Evolutionary conservation across 2,888 invertebrate species (phyloP).

Genomic region (Nephrotoma flavescens): DNA sequence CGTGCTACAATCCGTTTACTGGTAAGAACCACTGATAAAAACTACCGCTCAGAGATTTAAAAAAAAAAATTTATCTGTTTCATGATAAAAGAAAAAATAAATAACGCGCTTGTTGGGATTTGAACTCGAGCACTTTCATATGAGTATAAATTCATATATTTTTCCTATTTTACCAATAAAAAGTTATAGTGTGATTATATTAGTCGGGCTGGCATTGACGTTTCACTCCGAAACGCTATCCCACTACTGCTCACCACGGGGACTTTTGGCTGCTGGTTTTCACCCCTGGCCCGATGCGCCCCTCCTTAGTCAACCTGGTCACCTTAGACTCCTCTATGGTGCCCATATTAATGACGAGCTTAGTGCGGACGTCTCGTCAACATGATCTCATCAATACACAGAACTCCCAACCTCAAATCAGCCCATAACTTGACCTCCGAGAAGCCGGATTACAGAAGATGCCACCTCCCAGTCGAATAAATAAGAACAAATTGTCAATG

Average conservation of each 20-base stretch:
- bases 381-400: constrained; percentile 42
- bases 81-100: no score
- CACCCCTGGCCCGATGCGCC: constrained; percentile 97
- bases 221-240: constrained; percentile 94
- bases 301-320: constrained; percentile 62
- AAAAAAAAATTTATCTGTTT: no score
- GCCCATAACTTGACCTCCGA: constrained; percentile 85
- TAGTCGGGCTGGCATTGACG: constrained; percentile 73
- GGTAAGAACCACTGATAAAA: no score
- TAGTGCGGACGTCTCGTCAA: constrained; percentile 40
- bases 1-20: no score
- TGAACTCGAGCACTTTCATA: no score
- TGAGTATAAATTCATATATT: no score
- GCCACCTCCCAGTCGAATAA: constrained; percentile 69
- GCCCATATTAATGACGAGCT: not conserved
- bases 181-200: constrained; percentile 61
- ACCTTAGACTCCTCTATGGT: not conserved
- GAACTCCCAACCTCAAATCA: constrained; percentile 81
- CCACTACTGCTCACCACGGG: constrained; percentile 97
- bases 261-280: constrained; percentile 99
- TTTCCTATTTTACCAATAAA: constrained; percentile 27
- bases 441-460: constrained; percentile 97
- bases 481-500: no score
- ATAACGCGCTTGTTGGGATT: no score
- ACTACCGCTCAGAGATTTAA: no score